A percentile compares a stretch with the other conserved stretches of the same genome.
Evolutionary conservation across 2,113 vertebrate species (phyloP).

Genomic region (Phoenicopterus ruber): DNA sequence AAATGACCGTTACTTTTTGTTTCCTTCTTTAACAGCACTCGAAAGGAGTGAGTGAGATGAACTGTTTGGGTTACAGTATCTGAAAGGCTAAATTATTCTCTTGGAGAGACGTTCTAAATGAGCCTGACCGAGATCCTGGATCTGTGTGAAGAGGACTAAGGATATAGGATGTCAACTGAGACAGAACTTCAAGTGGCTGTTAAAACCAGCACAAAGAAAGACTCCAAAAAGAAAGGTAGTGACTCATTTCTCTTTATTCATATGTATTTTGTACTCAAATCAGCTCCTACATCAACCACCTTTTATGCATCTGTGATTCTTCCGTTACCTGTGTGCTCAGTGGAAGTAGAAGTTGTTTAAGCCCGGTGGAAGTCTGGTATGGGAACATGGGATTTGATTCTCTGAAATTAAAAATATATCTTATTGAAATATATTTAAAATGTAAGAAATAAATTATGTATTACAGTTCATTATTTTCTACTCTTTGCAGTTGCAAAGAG

Average conservation of each 20-base stretch:
- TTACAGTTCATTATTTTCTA: background rate
- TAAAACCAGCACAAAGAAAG: slow-evolving; percentile 98
- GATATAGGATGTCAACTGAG: slow-evolving; percentile 99
- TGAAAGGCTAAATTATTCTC: slow-evolving; percentile 80
- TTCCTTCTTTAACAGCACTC: slow-evolving; percentile 75
- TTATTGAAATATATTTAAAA: background rate
- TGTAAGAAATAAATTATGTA: background rate
- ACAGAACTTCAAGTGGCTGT: slow-evolving; percentile 98
- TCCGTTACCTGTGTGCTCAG: background rate
- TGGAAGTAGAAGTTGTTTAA: background rate
- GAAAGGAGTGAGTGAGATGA: slow-evolving; percentile 86
- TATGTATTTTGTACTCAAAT: background rate
- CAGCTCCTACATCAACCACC: background rate
- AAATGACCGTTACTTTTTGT: slow-evolving; percentile 14
- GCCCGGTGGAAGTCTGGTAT: background rate
- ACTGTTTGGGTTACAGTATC: slow-evolving; percentile 81
- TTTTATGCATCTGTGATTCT: background rate
- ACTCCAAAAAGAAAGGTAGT: slow-evolving; percentile 97
- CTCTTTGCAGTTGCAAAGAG: background rate
- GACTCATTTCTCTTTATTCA: background rate
- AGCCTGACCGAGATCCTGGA: slow-evolving; percentile 88
- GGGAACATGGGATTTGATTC: background rate
- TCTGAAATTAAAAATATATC: background rate
- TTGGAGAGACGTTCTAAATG: slow-evolving; percentile 90
- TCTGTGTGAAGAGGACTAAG: slow-evolving; percentile 91